A percentile compares a stretch with the other conserved stretches of the same genome.
Evolutionary conservation across 2,113 vertebrate genomes (phyloP).

Genomic region (Eupsittula cactorum): DNA sequence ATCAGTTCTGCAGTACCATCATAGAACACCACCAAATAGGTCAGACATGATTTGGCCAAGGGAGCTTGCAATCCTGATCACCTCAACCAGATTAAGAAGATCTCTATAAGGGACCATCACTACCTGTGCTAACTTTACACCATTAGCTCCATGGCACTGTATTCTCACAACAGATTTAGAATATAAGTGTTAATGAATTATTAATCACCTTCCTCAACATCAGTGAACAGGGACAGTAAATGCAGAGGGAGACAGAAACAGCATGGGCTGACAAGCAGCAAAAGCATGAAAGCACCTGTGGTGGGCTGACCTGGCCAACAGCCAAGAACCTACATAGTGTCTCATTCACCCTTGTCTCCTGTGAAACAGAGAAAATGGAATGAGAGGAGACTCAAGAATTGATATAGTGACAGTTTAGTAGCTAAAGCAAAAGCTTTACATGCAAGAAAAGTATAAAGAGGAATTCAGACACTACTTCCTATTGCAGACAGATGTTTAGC

Average conservation of each 20-base stretch:
- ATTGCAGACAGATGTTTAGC: not conserved
- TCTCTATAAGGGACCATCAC: not conserved
- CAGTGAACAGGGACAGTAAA: not conserved
- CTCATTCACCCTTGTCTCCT: accelerated
- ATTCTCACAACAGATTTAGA: not conserved
- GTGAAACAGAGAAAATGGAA: not conserved
- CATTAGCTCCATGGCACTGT: not conserved
- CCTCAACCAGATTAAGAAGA: not conserved
- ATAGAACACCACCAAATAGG: not conserved
- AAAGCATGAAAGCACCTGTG: not conserved
- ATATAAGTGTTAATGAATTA: not conserved
- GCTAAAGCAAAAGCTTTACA: not conserved
- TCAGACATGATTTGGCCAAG: not conserved
- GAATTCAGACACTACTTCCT: not conserved
- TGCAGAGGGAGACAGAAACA: not conserved
- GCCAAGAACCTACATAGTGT: not conserved
- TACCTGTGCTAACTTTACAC: not conserved
- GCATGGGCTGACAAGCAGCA: not conserved
- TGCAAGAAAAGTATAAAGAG: not conserved
- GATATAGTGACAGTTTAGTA: not conserved
- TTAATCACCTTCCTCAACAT: not conserved
- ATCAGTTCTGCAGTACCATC: not conserved
- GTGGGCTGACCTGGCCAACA: not conserved
- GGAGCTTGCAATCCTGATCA: not conserved
- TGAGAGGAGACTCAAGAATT: not conserved